Evolutionary conservation across 2,113 vertebrate species (phyloP), one percentile per base, ranked within the genome.

Genomic region (Callopanchax toddi): DNA sequence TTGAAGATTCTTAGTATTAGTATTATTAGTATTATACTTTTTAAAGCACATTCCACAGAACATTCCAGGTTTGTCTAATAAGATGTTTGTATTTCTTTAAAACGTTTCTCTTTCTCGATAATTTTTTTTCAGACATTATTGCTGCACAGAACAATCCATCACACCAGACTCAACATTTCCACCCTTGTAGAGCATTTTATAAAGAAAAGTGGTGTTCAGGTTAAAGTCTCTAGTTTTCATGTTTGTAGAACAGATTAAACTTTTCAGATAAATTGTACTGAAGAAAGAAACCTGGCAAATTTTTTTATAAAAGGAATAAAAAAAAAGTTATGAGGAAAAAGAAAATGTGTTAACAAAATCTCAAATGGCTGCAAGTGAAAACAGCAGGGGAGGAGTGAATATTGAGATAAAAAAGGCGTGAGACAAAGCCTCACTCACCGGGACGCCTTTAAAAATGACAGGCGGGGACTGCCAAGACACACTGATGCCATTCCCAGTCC

Each of bases 401-500:
- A 76, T 67, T 20, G 37, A 56, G 54, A 70, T 60, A 20, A 78
- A 74, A 77, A 79, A 63, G 63, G 17, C 25, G 74, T 82, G 74
- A 90, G 78, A 81, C 66, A 65, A 79, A 73, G 76, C 58, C 66
- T 83, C 87, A 89, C 92, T 93, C 89, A 94, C 94, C 88, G 78
- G 82, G 71, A 87, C 78, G 59, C 88, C 91, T 89, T 92, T 93
- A 85, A 93, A 94, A 76, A 94, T 87, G 76, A 93, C 84, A 32
- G 92, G 91, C 73, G 92, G 90, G 15, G 93, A 89, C 75, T 93
- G 92, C 93, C 92, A 93, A 65, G 93, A 92, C 74, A 92, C 91
- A 91, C 91, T 93, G 85, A 93, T 90, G 78, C 87, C 86, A 76
- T 87, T 90, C 67, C 83, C 90, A 72, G 74, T 84, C 54, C 79